Percentiles rank a stretch among this genome's conserved stretches.
These are phyloP conservation scores for Amazona guildingii DNA, from an alignment of 2,113 vertebrate genomes.

Conservation along the genomic window DNA sequence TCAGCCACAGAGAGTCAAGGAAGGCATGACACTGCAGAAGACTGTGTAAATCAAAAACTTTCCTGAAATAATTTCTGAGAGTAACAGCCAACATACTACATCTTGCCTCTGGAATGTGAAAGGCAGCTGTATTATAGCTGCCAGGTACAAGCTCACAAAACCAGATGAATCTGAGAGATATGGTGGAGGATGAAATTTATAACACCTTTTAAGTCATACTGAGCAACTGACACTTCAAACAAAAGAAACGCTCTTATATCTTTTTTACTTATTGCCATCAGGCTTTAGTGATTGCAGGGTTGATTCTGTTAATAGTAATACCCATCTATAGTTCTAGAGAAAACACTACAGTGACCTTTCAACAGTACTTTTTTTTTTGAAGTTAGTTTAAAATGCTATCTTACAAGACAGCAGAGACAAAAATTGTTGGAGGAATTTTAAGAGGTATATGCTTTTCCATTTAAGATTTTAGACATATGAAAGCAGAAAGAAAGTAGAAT, in stretches of 20 bases:
- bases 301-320: not conserved
- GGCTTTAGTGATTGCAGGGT: not conserved
- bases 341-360: not conserved
- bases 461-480: not conserved
- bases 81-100: fast-evolving
- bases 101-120: not conserved
- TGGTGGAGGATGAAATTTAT: not conserved
- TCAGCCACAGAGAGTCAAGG: not conserved
- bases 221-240: not conserved
- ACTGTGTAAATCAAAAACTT: not conserved
- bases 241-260: not conserved
- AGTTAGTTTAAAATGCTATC: not conserved
- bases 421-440: not conserved
- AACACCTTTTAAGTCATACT: not conserved
- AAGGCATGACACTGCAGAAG: not conserved
- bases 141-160: not conserved
- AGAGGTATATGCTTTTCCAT: not conserved
- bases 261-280: not conserved
- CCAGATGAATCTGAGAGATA: not conserved
- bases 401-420: not conserved
- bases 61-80: not conserved
- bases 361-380: not conserved
- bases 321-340: not conserved
- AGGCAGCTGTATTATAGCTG: not conserved
- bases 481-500: not conserved